Conservation (phyloP, 2,113 vertebrate species). For the Alosa alosa region DNA sequence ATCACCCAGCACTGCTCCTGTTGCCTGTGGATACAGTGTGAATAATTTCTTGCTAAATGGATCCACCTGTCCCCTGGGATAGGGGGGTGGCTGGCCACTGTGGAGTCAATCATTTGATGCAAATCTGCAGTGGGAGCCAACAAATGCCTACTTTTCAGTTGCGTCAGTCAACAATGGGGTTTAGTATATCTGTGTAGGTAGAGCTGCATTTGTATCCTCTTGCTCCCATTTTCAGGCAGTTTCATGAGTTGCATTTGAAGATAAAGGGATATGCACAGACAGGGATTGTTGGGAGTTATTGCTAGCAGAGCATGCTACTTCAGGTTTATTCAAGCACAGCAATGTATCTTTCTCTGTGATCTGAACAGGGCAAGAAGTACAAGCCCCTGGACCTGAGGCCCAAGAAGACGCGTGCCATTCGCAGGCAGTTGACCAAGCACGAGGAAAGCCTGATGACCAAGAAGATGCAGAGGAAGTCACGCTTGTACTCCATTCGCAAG, state of each 20-base stretch:
- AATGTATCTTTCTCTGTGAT: not conserved
- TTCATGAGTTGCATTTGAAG: not conserved
- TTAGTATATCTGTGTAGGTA: not conserved
- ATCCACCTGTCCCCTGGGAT: conserved; percentile 10
- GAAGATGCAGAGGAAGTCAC: conserved; percentile 91
- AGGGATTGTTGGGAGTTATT: not conserved
- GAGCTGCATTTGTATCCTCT: not conserved
- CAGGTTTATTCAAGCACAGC: not conserved
- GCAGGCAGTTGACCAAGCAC: conserved; percentile 88
- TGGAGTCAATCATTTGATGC: conserved; percentile 25
- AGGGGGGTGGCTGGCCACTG: not conserved
- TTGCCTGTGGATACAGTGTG: conserved; percentile 2
- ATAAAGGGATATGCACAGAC: too few species aligned
- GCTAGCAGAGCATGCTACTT: not conserved
- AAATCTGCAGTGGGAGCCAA: conserved; percentile 44
- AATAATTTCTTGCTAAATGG: conserved; percentile 49
- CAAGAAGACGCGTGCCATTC: conserved; percentile 95
- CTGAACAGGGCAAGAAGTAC: conserved; percentile 91
- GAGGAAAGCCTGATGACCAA: conserved; percentile 90
- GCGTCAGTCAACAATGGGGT: not conserved
- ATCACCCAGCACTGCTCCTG: conserved; percentile 55
- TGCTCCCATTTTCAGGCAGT: not conserved
- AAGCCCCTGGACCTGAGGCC: conserved; percentile 96
- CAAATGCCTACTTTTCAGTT: not conserved
- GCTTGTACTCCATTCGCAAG: conserved; percentile 86